Evolutionary conservation across 2,888 invertebrate genomes (phyloP).

Genomic region (Cremastinae sp.): DNA sequence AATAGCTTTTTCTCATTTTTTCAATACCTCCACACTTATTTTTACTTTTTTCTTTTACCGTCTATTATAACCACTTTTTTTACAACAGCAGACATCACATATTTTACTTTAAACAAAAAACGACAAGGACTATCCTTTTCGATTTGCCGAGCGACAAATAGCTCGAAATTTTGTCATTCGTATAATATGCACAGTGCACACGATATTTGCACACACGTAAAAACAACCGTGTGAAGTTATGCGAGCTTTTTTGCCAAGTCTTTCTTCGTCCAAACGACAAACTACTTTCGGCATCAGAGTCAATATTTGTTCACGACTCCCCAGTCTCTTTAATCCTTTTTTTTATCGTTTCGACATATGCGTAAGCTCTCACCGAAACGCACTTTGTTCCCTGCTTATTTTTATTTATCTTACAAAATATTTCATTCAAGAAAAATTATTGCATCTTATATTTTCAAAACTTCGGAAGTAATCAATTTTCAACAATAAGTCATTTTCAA

Average conservation of each 20-base stretch:
- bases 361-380: no score
- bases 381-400: no score
- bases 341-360: no score
- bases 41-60: no score
- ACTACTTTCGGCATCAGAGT: conserved; percentile 58
- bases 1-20: background rate
- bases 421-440: no score
- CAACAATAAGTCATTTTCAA: no score
- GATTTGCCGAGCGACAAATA: background rate
- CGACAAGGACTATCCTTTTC: no score
- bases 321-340: conserved; percentile 3
- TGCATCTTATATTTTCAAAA: background rate
- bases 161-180: background rate
- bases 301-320: conserved; percentile 56
- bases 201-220: conserved; percentile 1
- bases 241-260: conserved; percentile 50
- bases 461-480: background rate
- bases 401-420: no score
- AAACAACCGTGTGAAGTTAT: conserved; percentile 17
- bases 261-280: conserved; percentile 47
- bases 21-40: background rate
- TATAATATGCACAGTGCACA: conserved; percentile 6
- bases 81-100: no score
- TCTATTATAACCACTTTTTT: no score
- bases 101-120: no score